These are phyloP conservation scores for Apoda limacodes DNA, from an alignment of 2,888 invertebrate genomes.

Conservation along the genomic window DNA sequence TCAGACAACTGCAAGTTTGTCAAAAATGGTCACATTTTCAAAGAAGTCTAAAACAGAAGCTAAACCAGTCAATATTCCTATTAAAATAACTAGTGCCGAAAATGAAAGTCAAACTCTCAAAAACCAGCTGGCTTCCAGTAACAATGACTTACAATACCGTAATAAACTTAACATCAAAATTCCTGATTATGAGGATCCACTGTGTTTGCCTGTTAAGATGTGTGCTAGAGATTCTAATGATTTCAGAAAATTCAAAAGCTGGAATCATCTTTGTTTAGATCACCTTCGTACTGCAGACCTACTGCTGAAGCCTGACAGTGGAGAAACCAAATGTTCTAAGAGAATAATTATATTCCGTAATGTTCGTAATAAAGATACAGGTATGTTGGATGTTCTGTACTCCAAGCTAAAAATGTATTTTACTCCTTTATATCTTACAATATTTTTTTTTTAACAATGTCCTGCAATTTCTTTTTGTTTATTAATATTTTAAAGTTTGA, in stretches of 20 bases:
- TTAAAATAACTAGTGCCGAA: too few relatives aligned
- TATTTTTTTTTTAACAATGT: too few relatives aligned
- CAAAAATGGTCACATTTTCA: too few relatives aligned
- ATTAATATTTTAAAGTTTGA: too few relatives aligned
- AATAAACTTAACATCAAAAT: slow-evolving; percentile 35
- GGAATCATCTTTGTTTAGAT: slow-evolving; percentile 53
- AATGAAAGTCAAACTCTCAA: slow-evolving; percentile 5
- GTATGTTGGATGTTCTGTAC: too few relatives aligned
- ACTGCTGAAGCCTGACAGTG: slow-evolving; percentile 32
- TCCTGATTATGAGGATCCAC: slow-evolving; percentile 52
- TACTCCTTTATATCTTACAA: too few relatives aligned
- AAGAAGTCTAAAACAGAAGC: slow-evolving; percentile 3
- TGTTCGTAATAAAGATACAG: slow-evolving; percentile 36
- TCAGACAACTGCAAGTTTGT: too few relatives aligned
- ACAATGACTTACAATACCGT: slow-evolving; percentile 21
- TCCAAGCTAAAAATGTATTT: too few relatives aligned
- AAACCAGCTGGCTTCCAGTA: slow-evolving; percentile 4
- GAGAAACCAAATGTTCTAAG: slow-evolving; percentile 32
- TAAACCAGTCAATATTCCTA: too few relatives aligned
- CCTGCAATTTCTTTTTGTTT: too few relatives aligned
- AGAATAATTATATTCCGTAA: slow-evolving; percentile 43
- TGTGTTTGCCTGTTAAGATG: slow-evolving; percentile 50
- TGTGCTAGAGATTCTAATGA: slow-evolving; percentile 30
- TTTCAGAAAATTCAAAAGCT: slow-evolving; percentile 33
- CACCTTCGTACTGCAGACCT: slow-evolving; percentile 38